A percentile compares a stretch with the other conserved stretches of the same genome.
Evolutionary conservation across 2,888 invertebrate genomes (phyloP).

Genomic region (Sthenelais limicola): DNA sequence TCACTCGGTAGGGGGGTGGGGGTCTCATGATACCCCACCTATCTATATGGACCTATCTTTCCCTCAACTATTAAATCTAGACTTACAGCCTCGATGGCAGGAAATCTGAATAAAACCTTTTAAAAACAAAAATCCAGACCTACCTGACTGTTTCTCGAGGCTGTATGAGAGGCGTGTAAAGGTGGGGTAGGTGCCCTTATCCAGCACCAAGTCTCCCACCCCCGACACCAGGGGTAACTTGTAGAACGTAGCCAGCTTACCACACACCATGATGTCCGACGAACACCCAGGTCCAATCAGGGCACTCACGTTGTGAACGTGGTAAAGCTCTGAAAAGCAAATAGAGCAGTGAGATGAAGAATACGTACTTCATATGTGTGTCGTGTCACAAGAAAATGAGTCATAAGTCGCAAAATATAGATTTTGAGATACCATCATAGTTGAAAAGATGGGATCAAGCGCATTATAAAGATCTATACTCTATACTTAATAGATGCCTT

Average conservation of each 20-base stretch:
- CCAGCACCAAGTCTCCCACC: slow-evolving; percentile 46
- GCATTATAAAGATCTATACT: too few species aligned
- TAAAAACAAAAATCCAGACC: background rate
- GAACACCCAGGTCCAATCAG: slow-evolving; percentile 45
- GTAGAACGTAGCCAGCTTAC: slow-evolving; percentile 45
- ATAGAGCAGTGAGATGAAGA: too few species aligned
- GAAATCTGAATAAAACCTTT: background rate
- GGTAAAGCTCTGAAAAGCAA: slow-evolving; percentile 23
- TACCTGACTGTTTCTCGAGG: slow-evolving; percentile 50
- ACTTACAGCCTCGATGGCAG: background rate
- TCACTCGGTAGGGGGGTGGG: too few species aligned
- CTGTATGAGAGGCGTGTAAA: slow-evolving; percentile 56
- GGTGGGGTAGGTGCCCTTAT: slow-evolving; percentile 54
- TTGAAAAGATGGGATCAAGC: too few species aligned
- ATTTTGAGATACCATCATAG: too few species aligned
- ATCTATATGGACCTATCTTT: too few species aligned
- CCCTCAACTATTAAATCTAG: slow-evolving; percentile 1
- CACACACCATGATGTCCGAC: slow-evolving; percentile 42
- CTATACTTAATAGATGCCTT: too few species aligned
- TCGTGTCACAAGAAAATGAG: too few species aligned
- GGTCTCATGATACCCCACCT: too few species aligned
- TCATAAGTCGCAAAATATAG: too few species aligned
- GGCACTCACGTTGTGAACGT: slow-evolving; percentile 32
- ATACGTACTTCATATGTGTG: too few species aligned
- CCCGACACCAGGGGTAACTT: slow-evolving; percentile 46